Percentiles rank a stretch among this genome's conserved stretches.
These are phyloP conservation scores for Clarias macrocephalus DNA, from an alignment of 2,113 vertebrate genomes.

Conservation along the genomic window DNA sequence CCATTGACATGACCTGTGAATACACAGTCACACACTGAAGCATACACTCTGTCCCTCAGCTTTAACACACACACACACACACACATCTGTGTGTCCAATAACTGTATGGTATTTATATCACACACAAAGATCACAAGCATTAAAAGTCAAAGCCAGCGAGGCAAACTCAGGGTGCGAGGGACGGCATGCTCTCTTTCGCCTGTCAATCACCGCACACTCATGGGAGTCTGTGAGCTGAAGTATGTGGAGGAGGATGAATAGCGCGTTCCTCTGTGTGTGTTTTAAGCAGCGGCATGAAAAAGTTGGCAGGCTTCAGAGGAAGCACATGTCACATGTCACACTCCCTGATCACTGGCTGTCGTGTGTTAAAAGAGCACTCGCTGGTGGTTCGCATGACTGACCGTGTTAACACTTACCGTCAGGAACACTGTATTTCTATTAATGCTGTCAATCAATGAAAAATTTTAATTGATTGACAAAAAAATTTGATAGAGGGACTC, in stretches of 20 bases:
- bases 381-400: too few relatives aligned
- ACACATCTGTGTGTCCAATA: neutral
- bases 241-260: neutral
- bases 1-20: constrained; percentile 89
- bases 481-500: too few relatives aligned
- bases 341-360: neutral
- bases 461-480: too few relatives aligned
- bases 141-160: too few relatives aligned
- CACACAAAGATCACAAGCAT: neutral
- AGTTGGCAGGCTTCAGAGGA: too few relatives aligned
- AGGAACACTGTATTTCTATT: neutral
- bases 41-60: neutral
- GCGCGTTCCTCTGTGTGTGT: too few relatives aligned
- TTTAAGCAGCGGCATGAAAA: too few relatives aligned
- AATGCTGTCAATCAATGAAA: too few relatives aligned
- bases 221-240: neutral
- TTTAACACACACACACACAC: neutral
- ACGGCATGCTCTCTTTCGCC: too few relatives aligned
- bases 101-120: neutral
- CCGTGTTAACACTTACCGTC: neutral
- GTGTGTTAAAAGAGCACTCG: neutral
- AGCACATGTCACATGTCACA: neutral
- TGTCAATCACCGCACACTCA: neutral
- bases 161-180: too few relatives aligned
- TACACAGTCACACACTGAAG: neutral